A percentile compares a stretch with the other conserved stretches of the same genome.
phyloP scores from a whole-genome alignment of 2,797 vertebrate genomes.

The Paguma larvata region DNA sequence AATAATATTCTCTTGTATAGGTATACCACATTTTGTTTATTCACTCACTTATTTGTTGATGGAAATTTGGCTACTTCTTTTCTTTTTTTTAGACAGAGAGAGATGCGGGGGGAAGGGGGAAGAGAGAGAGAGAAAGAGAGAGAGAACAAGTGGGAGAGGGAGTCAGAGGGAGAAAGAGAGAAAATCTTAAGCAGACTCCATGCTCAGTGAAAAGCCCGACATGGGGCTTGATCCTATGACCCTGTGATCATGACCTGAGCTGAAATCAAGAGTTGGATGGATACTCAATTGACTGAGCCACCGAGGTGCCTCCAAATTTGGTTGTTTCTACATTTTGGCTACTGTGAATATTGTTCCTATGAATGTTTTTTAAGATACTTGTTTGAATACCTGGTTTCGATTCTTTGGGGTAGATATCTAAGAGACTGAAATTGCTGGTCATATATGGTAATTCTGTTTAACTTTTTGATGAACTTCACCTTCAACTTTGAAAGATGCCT shows the following conservation, averaged over 20 bases:
- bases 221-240: too few species aligned
- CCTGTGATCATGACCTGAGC: too few species aligned
- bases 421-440: background rate
- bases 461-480: background rate
- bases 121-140: too few species aligned
- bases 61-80: background rate
- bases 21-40: background rate
- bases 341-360: background rate
- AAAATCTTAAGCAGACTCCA: too few species aligned
- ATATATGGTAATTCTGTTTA: background rate
- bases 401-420: background rate
- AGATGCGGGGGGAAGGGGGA: too few species aligned
- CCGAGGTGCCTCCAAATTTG: background rate
- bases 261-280: too few species aligned
- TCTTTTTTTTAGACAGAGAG: too few species aligned
- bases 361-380: background rate
- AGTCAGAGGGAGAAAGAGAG: too few species aligned
- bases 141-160: too few species aligned
- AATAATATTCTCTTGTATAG: background rate
- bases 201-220: too few species aligned
- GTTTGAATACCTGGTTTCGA: background rate
- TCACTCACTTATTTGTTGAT: background rate
- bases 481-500: background rate
- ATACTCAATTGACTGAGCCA: too few species aligned
- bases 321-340: background rate